These are phyloP conservation scores for Drosophila ustulata DNA, from an alignment of 2,888 invertebrate genomes.

Conservation along the genomic window DNA sequence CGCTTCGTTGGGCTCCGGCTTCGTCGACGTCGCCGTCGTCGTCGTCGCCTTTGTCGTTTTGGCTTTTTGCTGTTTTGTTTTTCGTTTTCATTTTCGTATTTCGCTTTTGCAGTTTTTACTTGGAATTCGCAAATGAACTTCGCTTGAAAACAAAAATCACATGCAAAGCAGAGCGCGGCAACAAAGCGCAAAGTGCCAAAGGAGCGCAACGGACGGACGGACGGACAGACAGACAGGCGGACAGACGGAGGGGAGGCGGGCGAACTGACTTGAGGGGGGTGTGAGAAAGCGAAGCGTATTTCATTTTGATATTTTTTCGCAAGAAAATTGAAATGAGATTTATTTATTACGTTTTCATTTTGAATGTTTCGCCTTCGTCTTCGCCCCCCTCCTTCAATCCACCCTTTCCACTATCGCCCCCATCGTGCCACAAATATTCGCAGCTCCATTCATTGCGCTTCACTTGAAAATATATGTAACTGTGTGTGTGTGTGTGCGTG, in stretches of 20 bases:
- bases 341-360: slow-evolving; percentile 75
- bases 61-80: slow-evolving; percentile 28
- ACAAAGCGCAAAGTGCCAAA: slow-evolving; percentile 68
- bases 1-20: slow-evolving; percentile 30
- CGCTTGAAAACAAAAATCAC: slow-evolving; percentile 80
- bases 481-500: slow-evolving; percentile 10
- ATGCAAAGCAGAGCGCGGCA: slow-evolving; percentile 69
- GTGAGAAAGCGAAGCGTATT: slow-evolving; percentile 79
- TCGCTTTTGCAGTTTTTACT: slow-evolving; percentile 75
- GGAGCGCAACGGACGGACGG: slow-evolving; percentile 32
- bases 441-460: slow-evolving; percentile 63
- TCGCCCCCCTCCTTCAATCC: not conserved
- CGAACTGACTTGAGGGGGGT: slow-evolving; percentile 6
- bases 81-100: slow-evolving; percentile 33
- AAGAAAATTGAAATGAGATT: slow-evolving; percentile 80
- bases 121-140: slow-evolving; percentile 80
- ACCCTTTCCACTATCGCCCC: not conserved
- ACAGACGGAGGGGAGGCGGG: not conserved
- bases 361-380: not conserved
- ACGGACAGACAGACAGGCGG: slow-evolving; percentile 1
- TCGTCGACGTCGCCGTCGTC: slow-evolving; percentile 2
- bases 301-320: slow-evolving; percentile 77
- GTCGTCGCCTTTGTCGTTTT: slow-evolving; percentile 1
- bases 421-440: slow-evolving; percentile 29
- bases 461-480: slow-evolving; percentile 40